phyloP scores from a whole-genome alignment of 2,797 vertebrate species.

The Molossus alvarezi region DNA sequence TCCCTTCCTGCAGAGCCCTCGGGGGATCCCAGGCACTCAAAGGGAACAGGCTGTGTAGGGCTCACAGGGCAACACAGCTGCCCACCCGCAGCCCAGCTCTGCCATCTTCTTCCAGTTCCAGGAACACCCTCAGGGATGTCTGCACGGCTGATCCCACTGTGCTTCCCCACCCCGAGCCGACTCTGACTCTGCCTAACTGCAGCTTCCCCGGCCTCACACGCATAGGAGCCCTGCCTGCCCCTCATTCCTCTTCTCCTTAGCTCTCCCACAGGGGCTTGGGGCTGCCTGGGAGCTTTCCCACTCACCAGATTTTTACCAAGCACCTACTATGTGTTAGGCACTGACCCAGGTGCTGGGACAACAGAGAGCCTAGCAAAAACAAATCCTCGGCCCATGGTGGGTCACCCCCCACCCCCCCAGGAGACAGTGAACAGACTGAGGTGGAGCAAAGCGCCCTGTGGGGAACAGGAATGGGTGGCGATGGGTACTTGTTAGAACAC shows the following conservation, averaged over 20 bases:
- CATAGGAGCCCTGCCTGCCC: neutral
- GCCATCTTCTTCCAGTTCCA: no score
- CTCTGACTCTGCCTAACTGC: rapidly evolving
- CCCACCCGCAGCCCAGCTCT: neutral
- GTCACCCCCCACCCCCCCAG: no score
- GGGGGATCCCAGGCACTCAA: neutral
- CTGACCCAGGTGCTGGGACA: neutral
- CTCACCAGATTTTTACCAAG: neutral
- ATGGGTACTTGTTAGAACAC: neutral
- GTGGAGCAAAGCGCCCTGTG: rapidly evolving
- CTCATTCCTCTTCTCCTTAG: rapidly evolving
- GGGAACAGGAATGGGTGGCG: neutral
- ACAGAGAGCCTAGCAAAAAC: neutral
- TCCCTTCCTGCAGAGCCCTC: neutral
- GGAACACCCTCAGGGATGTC: no score
- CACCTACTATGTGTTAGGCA: neutral
- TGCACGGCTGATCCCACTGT: rapidly evolving
- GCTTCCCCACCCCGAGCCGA: neutral
- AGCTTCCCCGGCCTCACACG: rapidly evolving
- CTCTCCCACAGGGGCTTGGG: neutral
- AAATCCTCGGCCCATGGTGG: neutral
- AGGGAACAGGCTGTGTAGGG: neutral
- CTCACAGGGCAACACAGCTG: neutral
- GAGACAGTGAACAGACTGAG: neutral
- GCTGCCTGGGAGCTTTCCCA: neutral